Conservation (phyloP, 2,113 vertebrate genomes). For the Nesospiza acunhae region DNA sequence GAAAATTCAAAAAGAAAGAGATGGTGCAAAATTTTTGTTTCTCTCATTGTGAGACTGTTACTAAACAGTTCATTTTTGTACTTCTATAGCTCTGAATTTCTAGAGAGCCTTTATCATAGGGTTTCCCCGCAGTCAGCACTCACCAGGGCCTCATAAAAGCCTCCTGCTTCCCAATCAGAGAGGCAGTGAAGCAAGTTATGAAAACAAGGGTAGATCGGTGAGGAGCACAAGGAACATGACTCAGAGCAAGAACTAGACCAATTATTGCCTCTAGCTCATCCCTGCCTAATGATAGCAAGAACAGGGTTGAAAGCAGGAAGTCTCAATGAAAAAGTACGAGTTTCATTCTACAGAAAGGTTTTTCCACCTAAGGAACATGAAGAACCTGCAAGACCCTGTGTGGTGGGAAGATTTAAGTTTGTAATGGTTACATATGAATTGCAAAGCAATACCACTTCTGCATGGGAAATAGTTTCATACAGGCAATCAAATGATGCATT, state of each 20-base stretch:
- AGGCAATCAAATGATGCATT: not conserved
- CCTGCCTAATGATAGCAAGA: not conserved
- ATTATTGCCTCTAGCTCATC: not conserved
- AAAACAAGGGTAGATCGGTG: not conserved
- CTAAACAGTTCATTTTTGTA: not conserved
- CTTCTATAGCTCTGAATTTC: not conserved
- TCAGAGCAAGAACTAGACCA: not conserved
- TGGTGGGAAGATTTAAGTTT: not conserved
- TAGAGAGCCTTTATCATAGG: not conserved
- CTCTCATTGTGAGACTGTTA: not conserved
- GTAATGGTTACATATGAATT: not conserved
- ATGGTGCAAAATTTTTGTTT: not conserved
- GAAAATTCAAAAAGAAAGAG: not conserved
- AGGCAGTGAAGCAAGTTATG: not conserved
- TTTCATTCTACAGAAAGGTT: not conserved
- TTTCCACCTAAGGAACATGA: not conserved
- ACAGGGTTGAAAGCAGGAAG: not conserved
- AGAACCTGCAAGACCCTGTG: not conserved
- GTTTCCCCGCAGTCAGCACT: not conserved
- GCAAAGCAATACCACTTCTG: not conserved
- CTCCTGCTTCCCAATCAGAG: not conserved
- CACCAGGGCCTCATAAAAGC: not conserved
- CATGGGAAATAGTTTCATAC: not conserved
- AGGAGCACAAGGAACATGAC: not conserved
- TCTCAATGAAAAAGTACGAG: not conserved